These are phyloP conservation scores for Agonum fuliginosum DNA, from an alignment of 2,888 invertebrate genomes.

Conservation along the genomic window DNA sequence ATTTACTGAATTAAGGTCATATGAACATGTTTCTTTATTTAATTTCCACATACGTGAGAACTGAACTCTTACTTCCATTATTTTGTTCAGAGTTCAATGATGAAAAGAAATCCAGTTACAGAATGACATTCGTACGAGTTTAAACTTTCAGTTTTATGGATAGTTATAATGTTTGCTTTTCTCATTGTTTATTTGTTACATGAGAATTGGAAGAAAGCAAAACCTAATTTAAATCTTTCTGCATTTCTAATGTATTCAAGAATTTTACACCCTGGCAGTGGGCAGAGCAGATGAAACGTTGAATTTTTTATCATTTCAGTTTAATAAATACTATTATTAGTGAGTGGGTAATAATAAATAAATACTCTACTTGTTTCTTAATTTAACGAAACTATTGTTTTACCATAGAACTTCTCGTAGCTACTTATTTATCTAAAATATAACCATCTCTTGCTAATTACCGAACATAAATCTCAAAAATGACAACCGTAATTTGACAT, in stretches of 20 bases:
- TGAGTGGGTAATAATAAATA: too few species aligned
- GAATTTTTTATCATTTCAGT: too few species aligned
- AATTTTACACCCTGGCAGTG: too few species aligned
- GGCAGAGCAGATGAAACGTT: too few species aligned
- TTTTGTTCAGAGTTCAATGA: conserved; percentile 6
- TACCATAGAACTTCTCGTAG: too few species aligned
- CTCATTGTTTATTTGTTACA: conserved; percentile 5
- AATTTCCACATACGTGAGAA: conserved; percentile 16
- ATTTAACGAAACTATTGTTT: too few species aligned
- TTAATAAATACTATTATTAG: too few species aligned
- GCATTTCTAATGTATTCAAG: conserved; percentile 21
- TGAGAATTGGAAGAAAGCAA: conserved; percentile 4
- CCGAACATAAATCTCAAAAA: too few species aligned
- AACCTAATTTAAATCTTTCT: conserved; percentile 1
- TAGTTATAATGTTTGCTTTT: not conserved
- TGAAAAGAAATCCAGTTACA: conserved; percentile 30
- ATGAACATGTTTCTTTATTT: conserved; percentile 8
- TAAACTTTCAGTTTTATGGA: conserved; percentile 43
- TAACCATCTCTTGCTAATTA: too few species aligned
- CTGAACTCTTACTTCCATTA: conserved; percentile 23
- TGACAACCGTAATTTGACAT: too few species aligned
- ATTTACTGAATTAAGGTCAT: conserved; percentile 29
- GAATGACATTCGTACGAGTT: conserved; percentile 25
- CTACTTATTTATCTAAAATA: too few species aligned
- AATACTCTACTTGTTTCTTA: too few species aligned